Base-by-base conservation (phyloP, 2,113 vertebrate genomes). In the Brevimyrus niger region DNA sequence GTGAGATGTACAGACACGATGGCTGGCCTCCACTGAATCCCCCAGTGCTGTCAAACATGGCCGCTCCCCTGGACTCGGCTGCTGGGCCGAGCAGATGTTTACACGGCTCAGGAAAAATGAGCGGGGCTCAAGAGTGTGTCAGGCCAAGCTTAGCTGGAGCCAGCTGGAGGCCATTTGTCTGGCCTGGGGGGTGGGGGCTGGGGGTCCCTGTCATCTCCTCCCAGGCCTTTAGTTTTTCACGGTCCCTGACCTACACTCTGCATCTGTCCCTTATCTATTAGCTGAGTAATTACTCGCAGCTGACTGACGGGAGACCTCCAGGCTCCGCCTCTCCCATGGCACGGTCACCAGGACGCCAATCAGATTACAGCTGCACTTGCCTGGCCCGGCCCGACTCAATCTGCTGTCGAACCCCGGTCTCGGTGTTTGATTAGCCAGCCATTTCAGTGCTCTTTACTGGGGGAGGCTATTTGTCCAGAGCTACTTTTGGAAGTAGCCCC, bases 241-340 rank as follows among this genome's bases (percentile, higher is more conserved):
- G 5, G 27, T 53, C 50, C 50, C 85, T 53, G 50, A 53, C 48
- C 47, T 55, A 21, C 6, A 7, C 50, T 55, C 27, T 38, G 19
- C 3, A 87, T 87, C 15, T 53, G 48, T 53, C 82, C 19, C 27
- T 53, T 35, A 35, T 35, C 85, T 87, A 55, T 38, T 35, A n/a
- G 85, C 47, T 15, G 27, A 53, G 85, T 87, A 87, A 87, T 87
- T 87, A 87, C 31, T 87, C 85, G 50, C 85, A 53, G 85, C 50
- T 19, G 31, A 84, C 82, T 47, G 21, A 47, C 23, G 82, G 47
- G 23, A n/a, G 46, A 27, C 83, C 83, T 86, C 21, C 83, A 47
- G 27, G 35, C 73, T 42, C 73, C 35, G 35, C 31, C 73, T 42
- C 35, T 80, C 31, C 0, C 31, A 80, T 4, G 13, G 23, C n/a